These are phyloP conservation scores for Sclerodermus sp. DNA, from an alignment of 2,888 invertebrate genomes.

Conservation along the genomic window DNA sequence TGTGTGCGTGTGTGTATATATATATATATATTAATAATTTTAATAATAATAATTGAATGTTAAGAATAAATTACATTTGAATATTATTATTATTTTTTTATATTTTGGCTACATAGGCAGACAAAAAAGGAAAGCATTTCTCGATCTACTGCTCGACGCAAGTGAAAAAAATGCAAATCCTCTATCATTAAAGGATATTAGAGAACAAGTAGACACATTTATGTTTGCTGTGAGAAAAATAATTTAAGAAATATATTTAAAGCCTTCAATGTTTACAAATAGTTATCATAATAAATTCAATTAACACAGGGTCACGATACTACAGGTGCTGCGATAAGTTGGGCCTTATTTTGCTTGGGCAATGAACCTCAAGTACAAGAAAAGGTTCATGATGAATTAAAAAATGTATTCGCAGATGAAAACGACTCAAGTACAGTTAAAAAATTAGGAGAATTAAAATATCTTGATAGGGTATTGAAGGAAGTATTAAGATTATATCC, in stretches of 20 bases:
- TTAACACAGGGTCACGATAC: slow-evolving; percentile 59
- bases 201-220: slow-evolving; percentile 74
- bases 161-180: slow-evolving; percentile 62
- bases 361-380: slow-evolving; percentile 58
- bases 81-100: neutral
- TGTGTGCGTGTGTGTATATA: too few relatives aligned
- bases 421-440: slow-evolving; percentile 38
- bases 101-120: slow-evolving; percentile 47
- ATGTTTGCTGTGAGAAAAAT: slow-evolving; percentile 67
- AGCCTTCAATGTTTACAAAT: too few relatives aligned
- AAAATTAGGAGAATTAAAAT: slow-evolving; percentile 56
- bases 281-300: neutral
- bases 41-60: slow-evolving; percentile 4
- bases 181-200: slow-evolving; percentile 64
- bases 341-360: slow-evolving; percentile 60
- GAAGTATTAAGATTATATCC: slow-evolving; percentile 64
- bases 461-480: slow-evolving; percentile 64
- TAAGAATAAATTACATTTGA: slow-evolving; percentile 12
- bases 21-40: too few relatives aligned
- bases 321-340: slow-evolving; percentile 60
- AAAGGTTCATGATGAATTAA: slow-evolving; percentile 58
- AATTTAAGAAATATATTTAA: slow-evolving; percentile 4
- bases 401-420: slow-evolving; percentile 50
- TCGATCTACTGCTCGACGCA: slow-evolving; percentile 68
- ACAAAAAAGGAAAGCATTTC: slow-evolving; percentile 68